These are phyloP conservation scores for Drosophila quadrilineata DNA, from an alignment of 1,140 invertebrate genomes.

Conservation along the genomic window DNA sequence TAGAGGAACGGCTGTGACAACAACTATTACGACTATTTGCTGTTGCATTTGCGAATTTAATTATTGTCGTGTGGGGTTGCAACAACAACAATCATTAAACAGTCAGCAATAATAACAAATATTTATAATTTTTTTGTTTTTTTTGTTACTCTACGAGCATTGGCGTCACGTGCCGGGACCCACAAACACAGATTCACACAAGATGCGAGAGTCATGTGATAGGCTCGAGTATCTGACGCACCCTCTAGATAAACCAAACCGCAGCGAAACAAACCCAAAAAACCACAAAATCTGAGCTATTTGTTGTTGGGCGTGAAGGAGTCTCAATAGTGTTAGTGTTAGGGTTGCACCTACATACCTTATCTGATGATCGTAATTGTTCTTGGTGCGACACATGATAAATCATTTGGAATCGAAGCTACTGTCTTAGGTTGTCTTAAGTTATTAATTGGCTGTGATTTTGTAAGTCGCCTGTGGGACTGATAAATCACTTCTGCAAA, in stretches of 20 bases:
- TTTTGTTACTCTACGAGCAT: slow-evolving; percentile 23
- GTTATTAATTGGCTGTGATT: slow-evolving; percentile 34
- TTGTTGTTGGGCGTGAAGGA: not conserved
- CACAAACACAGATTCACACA: slow-evolving; percentile 43
- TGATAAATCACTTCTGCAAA: slow-evolving; percentile 51
- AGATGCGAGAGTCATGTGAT: slow-evolving; percentile 64
- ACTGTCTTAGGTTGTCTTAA: slow-evolving; percentile 26
- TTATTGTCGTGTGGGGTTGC: slow-evolving; percentile 52
- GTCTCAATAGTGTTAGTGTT: slow-evolving; percentile 14
- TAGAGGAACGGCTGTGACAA: slow-evolving; percentile 57
- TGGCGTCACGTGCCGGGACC: slow-evolving; percentile 63
- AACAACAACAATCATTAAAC: slow-evolving; percentile 17
- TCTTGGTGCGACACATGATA: slow-evolving; percentile 62
- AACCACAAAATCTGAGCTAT: too few species aligned
- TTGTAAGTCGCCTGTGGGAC: slow-evolving; percentile 30
- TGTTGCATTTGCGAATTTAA: slow-evolving; percentile 48
- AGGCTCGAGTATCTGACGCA: slow-evolving; percentile 50
- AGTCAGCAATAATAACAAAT: slow-evolving; percentile 32
- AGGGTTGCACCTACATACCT: slow-evolving; percentile 3
- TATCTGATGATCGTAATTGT: slow-evolving; percentile 6
- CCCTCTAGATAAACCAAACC: slow-evolving; percentile 61
- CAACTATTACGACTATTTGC: slow-evolving; percentile 35
- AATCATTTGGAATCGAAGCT: slow-evolving; percentile 42
- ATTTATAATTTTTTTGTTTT: too few species aligned
- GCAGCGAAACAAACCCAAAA: slow-evolving; percentile 12